A percentile compares a stretch with the other conserved stretches of the same genome.
Conservation (phyloP, 2,888 invertebrate species). For the Cyclophora albipunctata region DNA sequence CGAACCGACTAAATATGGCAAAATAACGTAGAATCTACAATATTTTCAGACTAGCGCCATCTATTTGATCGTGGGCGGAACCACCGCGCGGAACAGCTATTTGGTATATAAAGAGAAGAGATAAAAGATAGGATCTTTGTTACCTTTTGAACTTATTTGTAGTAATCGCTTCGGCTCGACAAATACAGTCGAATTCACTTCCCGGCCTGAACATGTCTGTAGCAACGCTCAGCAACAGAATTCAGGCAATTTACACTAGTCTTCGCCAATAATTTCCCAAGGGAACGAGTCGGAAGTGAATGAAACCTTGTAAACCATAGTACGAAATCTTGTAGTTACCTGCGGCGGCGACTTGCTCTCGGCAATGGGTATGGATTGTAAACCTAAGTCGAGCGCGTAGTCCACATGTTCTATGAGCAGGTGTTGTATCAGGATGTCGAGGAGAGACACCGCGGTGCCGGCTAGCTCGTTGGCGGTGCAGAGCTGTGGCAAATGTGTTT, state of each 20-base stretch:
- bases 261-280: neutral
- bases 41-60: no score
- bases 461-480: constrained; percentile 87
- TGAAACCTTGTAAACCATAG: no score
- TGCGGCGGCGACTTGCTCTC: constrained; percentile 91
- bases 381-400: constrained; percentile 94
- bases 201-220: neutral
- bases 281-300: no score
- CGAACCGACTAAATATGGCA: no score
- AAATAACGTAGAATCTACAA: no score
- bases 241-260: neutral
- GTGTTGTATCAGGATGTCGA: constrained; percentile 89
- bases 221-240: neutral
- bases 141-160: no score
- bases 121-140: no score
- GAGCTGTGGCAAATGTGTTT: constrained; percentile 51
- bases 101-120: no score
- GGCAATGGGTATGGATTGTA: constrained; percentile 90
- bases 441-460: constrained; percentile 84
- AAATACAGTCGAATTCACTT: neutral
- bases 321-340: constrained; percentile 22
- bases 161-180: neutral
- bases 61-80: no score
- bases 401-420: constrained; percentile 94
- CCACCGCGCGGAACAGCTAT: no score